Conservation (phyloP, 2,113 vertebrate species). For the Strigops habroptila region DNA sequence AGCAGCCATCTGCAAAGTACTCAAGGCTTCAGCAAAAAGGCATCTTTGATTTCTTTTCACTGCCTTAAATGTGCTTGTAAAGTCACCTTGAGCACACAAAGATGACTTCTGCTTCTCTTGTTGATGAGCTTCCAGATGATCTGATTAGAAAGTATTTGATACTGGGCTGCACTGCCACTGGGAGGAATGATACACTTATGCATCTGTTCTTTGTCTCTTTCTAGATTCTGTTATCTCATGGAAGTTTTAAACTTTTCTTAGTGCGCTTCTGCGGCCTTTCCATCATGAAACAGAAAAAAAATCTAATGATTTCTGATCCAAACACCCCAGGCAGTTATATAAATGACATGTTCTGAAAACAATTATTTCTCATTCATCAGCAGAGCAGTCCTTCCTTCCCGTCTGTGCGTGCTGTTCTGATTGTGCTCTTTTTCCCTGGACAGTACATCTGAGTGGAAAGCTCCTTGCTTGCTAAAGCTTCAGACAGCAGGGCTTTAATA, state of each 20-base stretch:
- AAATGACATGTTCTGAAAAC: background rate
- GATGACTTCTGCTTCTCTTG: background rate
- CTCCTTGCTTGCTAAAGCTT: background rate
- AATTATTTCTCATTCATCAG: background rate
- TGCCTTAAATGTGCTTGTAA: background rate
- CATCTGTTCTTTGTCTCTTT: background rate
- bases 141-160: background rate
- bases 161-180: background rate
- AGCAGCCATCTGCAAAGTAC: slow-evolving; percentile 24
- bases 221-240: background rate
- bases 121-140: background rate
- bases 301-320: background rate
- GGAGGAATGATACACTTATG: background rate
- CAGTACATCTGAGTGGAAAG: background rate
- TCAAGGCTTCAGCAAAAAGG: slow-evolving; percentile 9
- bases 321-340: background rate
- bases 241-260: background rate
- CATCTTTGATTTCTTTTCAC: slow-evolving; percentile 1
- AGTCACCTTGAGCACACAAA: slow-evolving; percentile 1
- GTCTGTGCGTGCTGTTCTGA: background rate
- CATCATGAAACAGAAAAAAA: background rate
- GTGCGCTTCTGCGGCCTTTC: background rate
- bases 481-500: background rate
- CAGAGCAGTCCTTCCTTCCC: background rate
- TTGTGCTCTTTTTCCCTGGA: background rate